Conservation (phyloP, 2,113 vertebrate species). For the Thymallus thymallus region DNA sequence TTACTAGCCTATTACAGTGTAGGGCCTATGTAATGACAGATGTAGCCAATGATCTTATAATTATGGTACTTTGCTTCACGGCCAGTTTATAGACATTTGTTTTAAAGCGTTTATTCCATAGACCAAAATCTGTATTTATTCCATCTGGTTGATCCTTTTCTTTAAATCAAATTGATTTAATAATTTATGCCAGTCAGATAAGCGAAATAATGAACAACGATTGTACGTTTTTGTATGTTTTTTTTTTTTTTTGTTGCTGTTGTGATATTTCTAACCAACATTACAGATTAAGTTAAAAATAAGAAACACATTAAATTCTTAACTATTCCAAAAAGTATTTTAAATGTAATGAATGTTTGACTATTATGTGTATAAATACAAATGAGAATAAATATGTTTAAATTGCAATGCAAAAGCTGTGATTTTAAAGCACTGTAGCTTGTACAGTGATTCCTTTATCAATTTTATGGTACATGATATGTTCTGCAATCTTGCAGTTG, state of each 20-base stretch:
- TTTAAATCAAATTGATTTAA: slow-evolving; percentile 39
- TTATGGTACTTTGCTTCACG: neutral
- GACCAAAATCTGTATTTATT: slow-evolving; percentile 43
- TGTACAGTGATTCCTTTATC: slow-evolving; percentile 73
- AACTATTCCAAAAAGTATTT: slow-evolving; percentile 42
- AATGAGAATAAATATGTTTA: slow-evolving; percentile 37
- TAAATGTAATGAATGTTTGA: slow-evolving; percentile 46
- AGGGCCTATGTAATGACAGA: neutral
- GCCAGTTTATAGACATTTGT: neutral
- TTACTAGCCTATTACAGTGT: neutral
- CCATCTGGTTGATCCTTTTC: slow-evolving; percentile 29
- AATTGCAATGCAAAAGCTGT: slow-evolving; percentile 70
- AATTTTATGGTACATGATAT: slow-evolving; percentile 73
- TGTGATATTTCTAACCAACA: slow-evolving; percentile 62
- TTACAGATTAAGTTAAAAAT: slow-evolving; percentile 43
- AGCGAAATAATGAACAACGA: slow-evolving; percentile 57
- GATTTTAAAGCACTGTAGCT: slow-evolving; percentile 67
- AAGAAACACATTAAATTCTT: slow-evolving; percentile 24
- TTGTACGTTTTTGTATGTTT: slow-evolving; percentile 63
- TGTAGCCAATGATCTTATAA: neutral
- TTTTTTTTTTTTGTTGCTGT: slow-evolving; percentile 43
- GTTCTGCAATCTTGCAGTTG: slow-evolving; percentile 73
- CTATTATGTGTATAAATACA: slow-evolving; percentile 57
- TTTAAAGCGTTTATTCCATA: slow-evolving; percentile 19
- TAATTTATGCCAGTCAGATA: slow-evolving; percentile 25